A percentile compares a stretch with the other conserved stretches of the same genome.
Conservation (phyloP, 2,888 invertebrate genomes). For the Tolmerus cingulatus region DNA sequence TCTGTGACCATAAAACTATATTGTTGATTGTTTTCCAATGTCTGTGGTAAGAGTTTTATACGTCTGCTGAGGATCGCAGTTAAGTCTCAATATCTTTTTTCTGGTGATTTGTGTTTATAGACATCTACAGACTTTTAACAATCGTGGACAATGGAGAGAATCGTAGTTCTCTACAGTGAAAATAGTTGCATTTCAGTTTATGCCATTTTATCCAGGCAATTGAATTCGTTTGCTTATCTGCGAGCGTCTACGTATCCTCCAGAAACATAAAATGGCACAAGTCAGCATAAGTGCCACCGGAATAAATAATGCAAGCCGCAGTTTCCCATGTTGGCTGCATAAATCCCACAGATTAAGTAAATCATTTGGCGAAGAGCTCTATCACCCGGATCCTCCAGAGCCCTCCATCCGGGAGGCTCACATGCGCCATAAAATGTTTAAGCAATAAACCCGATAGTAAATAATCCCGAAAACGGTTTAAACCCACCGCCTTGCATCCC, state of each 20-base stretch:
- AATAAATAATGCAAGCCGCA: slow-evolving; percentile 13
- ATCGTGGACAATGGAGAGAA: not conserved
- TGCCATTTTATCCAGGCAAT: not conserved
- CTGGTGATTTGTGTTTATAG: not conserved
- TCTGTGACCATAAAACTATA: not conserved
- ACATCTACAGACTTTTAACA: not conserved
- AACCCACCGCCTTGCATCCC: slow-evolving; percentile 23
- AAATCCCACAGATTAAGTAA: slow-evolving; percentile 41
- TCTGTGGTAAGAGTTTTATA: not conserved
- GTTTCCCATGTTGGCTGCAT: slow-evolving; percentile 20
- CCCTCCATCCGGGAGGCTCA: not conserved
- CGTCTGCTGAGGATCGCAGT: not conserved
- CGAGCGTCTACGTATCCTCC: not conserved
- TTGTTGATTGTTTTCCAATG: not conserved
- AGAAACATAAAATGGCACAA: not conserved
- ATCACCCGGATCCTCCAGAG: not conserved
- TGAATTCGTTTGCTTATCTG: not conserved
- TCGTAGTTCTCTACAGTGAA: not conserved
- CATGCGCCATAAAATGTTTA: slow-evolving; percentile 41
- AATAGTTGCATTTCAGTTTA: not conserved
- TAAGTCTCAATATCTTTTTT: not conserved
- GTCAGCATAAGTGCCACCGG: not conserved
- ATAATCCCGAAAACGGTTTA: slow-evolving; percentile 32
- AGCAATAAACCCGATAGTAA: slow-evolving; percentile 42
- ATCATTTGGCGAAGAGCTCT: slow-evolving; percentile 15